Percentiles rank a stretch among this genome's conserved stretches.
phyloP scores from a whole-genome alignment of 2,797 vertebrate species.

The Notamacropus eugenii region DNA sequence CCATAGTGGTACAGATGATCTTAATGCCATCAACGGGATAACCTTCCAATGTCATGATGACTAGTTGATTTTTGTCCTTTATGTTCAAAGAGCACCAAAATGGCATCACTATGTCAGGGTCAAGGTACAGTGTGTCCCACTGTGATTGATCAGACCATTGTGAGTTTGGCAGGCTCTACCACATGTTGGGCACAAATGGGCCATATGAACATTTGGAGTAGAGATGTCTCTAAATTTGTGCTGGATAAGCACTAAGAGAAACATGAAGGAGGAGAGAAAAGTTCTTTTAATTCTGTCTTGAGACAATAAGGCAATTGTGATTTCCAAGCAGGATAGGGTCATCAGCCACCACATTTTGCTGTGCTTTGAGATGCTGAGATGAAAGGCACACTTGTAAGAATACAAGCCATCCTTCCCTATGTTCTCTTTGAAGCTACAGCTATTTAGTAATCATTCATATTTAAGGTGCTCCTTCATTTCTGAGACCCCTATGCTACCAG shows the following conservation, averaged over 20 bases:
- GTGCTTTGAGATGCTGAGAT: conserved; percentile 55
- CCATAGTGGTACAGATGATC: not conserved
- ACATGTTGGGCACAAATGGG: not conserved
- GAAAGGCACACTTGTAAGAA: conserved; percentile 60
- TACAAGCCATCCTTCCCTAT: conserved; percentile 50
- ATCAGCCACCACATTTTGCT: conserved; percentile 40
- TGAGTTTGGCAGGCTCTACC: not conserved
- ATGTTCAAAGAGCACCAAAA: not conserved
- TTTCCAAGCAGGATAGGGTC: conserved; percentile 53
- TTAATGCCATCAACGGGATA: not conserved
- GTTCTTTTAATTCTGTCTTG: conserved; percentile 6
- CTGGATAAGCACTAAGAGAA: not conserved
- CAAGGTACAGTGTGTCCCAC: not conserved
- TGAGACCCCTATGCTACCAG: conserved; percentile 38
- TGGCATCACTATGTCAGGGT: not conserved
- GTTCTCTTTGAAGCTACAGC: conserved; percentile 57
- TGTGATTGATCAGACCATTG: not conserved
- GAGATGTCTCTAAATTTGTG: not conserved
- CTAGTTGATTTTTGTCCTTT: not conserved
- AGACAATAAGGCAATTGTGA: conserved; percentile 51
- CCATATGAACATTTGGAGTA: not conserved
- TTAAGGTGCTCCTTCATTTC: conserved; percentile 61
- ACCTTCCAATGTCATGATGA: not conserved
- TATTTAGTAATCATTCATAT: conserved; percentile 65
- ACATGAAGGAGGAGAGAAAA: conserved; percentile 8